These are phyloP conservation scores for Bufo gargarizans DNA, from an alignment of 2,113 vertebrate genomes.

Conservation along the genomic window DNA sequence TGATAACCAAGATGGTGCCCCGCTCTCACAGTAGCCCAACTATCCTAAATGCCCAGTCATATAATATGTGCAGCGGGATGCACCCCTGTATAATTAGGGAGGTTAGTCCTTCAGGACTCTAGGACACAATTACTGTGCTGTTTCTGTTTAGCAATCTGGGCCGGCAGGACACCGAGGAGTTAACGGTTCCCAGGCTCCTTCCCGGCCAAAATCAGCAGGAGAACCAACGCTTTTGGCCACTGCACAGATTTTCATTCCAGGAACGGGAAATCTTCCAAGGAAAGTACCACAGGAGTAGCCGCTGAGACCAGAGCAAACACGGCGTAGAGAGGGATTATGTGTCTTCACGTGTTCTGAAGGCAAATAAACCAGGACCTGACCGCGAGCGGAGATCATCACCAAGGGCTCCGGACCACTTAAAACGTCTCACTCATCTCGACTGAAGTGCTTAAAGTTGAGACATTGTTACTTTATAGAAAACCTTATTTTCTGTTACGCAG, in stretches of 20 bases:
- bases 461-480: too few species aligned
- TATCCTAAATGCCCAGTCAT: too few species aligned
- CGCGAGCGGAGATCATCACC: neutral
- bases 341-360: constrained; percentile 2
- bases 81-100: too few species aligned
- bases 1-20: too few species aligned
- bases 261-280: constrained; percentile 17
- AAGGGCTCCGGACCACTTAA: too few species aligned
- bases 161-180: neutral
- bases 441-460: too few species aligned
- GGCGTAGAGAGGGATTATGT: neutral
- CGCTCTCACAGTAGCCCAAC: too few species aligned
- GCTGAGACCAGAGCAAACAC: neutral
- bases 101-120: too few species aligned
- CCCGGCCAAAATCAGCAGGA: neutral
- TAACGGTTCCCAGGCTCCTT: neutral
- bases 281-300: constrained; percentile 6
- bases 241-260: constrained; percentile 27
- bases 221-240: neutral
- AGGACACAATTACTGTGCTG: neutral
- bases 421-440: too few species aligned
- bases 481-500: too few species aligned
- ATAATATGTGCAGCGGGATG: too few species aligned
- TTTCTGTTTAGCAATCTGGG: neutral
- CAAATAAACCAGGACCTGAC: neutral